phyloP scores from a whole-genome alignment of 1,140 invertebrate genomes.

The Maniola jurtina region DNA sequence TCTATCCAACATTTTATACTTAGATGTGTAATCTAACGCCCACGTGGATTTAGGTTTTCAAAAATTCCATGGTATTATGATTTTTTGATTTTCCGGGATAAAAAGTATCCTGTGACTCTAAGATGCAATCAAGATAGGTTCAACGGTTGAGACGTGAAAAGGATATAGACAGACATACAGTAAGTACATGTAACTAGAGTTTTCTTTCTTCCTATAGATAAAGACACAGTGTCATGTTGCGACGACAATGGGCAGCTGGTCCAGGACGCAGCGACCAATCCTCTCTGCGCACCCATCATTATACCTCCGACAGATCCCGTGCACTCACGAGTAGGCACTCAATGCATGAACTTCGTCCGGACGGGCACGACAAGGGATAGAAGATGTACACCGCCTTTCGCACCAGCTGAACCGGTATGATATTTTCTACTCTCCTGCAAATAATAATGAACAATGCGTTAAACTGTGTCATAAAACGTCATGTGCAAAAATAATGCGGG shows the following conservation, averaged over 20 bases:
- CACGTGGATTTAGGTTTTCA: too few species aligned
- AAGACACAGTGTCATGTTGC: constrained; percentile 85
- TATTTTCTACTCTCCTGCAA: constrained; percentile 17
- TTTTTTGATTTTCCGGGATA: too few species aligned
- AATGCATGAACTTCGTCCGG: constrained; percentile 92
- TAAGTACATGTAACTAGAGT: neutral
- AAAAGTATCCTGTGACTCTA: too few species aligned
- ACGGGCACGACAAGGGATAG: constrained; percentile 85
- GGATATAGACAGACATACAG: too few species aligned
- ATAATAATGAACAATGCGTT: too few species aligned
- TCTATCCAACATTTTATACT: too few species aligned
- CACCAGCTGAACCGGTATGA: constrained; percentile 86
- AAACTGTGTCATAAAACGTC: too few species aligned
- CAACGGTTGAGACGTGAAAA: too few species aligned
- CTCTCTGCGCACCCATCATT: constrained; percentile 91
- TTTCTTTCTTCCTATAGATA: constrained; percentile 74
- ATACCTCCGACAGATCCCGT: constrained; percentile 91
- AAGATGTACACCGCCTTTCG: constrained; percentile 81
- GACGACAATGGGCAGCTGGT: constrained; percentile 82
- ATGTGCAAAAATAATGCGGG: too few species aligned
- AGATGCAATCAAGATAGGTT: too few species aligned
- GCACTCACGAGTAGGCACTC: constrained; percentile 83
- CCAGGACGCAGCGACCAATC: constrained; percentile 68
- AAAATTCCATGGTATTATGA: too few species aligned
- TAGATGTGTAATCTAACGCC: too few species aligned